Evolutionary conservation across 2,113 vertebrate species (phyloP).

Genomic region (Caranx melampygus): DNA sequence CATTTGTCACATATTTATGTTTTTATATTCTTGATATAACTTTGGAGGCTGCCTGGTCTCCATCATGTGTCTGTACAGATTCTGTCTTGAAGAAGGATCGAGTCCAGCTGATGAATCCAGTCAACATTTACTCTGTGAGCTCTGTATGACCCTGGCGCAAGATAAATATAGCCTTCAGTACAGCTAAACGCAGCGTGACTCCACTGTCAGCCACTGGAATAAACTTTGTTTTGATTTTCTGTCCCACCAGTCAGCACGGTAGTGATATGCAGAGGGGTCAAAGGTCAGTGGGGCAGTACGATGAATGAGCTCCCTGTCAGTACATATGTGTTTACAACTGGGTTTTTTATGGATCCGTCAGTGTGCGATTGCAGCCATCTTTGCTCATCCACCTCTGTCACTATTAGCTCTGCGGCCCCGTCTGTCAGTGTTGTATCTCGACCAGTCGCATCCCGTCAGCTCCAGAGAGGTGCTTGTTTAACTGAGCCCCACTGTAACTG

Average conservation of each 20-base stretch:
- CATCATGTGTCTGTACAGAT: background rate
- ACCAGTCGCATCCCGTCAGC: background rate
- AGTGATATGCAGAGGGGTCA: constrained; percentile 20
- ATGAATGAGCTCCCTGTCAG: constrained; percentile 32
- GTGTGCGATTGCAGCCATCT: no score
- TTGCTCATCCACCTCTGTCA: no score
- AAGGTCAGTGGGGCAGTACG: constrained; percentile 11
- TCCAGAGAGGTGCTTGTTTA: constrained; percentile 32
- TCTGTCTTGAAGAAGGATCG: background rate
- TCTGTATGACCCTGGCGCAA: background rate
- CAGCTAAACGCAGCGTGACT: constrained; percentile 22
- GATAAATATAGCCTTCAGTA: constrained; percentile 9
- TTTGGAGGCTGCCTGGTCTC: no score
- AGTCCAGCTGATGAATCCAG: constrained; percentile 30
- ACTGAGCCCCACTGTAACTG: constrained; percentile 19
- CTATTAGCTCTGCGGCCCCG: background rate
- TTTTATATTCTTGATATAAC: no score
- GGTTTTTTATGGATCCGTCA: background rate
- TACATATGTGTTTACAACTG: background rate
- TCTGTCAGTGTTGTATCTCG: background rate
- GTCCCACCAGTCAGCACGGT: background rate
- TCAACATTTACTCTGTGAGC: constrained; percentile 5
- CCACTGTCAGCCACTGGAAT: constrained; percentile 22
- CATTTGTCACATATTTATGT: no score
- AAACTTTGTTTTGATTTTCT: constrained; percentile 40